Percentiles rank a stretch among this genome's conserved stretches.
These are phyloP conservation scores for Mastomys coucha DNA, from an alignment of 2,113 vertebrate genomes.

Conservation along the genomic window DNA sequence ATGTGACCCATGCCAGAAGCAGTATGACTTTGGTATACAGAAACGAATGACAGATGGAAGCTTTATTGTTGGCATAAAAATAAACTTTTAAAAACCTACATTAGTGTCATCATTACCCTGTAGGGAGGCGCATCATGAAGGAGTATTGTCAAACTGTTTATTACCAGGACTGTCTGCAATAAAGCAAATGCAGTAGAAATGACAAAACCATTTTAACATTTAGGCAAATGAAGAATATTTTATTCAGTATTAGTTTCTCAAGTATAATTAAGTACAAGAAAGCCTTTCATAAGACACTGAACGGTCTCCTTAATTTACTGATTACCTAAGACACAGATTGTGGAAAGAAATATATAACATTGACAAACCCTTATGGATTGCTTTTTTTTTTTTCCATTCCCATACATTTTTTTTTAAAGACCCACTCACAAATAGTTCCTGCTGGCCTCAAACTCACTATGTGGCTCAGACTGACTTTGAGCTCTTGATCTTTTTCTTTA, in stretches of 20 bases:
- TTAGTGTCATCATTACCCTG: constrained; percentile 58
- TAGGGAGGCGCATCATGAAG: constrained; percentile 56
- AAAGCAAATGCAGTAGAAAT: constrained; percentile 59
- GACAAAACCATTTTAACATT: constrained; percentile 55
- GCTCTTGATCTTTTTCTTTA: background rate
- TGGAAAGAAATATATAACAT: constrained; percentile 5
- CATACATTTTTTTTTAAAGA: background rate
- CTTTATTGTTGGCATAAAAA: constrained; percentile 67
- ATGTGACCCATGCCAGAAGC: constrained; percentile 67
- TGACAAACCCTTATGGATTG: background rate
- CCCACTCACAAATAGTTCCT: background rate
- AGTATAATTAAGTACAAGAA: constrained; percentile 64
- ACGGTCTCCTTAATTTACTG: constrained; percentile 36
- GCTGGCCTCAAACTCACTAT: background rate
- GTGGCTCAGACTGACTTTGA: background rate
- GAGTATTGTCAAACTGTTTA: constrained; percentile 50
- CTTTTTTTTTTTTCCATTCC: background rate
- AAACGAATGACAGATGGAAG: constrained; percentile 75
- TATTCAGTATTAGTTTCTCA: constrained; percentile 38
- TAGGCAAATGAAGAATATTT: constrained; percentile 59
- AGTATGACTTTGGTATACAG: constrained; percentile 52
- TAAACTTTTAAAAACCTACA: constrained; percentile 17
- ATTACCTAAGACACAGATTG: background rate
- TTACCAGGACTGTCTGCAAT: constrained; percentile 9
- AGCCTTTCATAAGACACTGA: constrained; percentile 25